These are phyloP conservation scores for Nycticebus coucang DNA, from an alignment of 2,113 vertebrate species.

Conservation along the genomic window DNA sequence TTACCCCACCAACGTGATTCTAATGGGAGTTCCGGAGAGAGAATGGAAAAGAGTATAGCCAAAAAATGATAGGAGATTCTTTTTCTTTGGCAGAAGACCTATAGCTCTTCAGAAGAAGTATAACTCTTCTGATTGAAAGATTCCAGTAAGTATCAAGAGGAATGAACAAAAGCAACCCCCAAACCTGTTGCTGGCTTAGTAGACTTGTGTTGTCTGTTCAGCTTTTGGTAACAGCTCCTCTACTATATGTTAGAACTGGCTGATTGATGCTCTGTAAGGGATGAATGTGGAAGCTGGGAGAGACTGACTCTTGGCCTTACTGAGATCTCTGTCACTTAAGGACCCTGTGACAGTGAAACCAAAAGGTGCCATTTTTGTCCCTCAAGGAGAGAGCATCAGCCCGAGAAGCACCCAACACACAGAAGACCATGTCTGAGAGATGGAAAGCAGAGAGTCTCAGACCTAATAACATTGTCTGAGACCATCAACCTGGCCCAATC, in stretches of 20 bases:
- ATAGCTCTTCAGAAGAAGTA: background rate
- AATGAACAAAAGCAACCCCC: background rate
- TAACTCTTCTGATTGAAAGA: background rate
- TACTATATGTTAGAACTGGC: background rate
- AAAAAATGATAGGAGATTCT: background rate
- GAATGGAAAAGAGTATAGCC: background rate
- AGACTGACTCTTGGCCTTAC: background rate
- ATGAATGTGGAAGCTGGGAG: background rate
- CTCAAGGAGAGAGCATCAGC: background rate
- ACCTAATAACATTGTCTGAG: background rate
- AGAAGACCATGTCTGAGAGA: background rate
- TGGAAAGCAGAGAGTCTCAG: background rate
- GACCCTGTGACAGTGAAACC: background rate
- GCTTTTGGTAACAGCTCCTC: background rate
- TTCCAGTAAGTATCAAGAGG: background rate
- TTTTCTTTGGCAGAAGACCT: background rate
- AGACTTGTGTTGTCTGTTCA: background rate
- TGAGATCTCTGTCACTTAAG: background rate
- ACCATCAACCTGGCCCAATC: background rate
- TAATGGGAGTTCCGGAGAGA: background rate
- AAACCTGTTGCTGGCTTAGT: background rate
- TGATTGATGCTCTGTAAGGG: background rate
- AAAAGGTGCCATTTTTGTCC: background rate
- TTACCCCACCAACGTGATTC: background rate
- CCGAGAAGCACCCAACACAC: background rate